These are phyloP conservation scores for Palloptera scutellata DNA, from an alignment of 2,888 invertebrate genomes.

Conservation along the genomic window DNA sequence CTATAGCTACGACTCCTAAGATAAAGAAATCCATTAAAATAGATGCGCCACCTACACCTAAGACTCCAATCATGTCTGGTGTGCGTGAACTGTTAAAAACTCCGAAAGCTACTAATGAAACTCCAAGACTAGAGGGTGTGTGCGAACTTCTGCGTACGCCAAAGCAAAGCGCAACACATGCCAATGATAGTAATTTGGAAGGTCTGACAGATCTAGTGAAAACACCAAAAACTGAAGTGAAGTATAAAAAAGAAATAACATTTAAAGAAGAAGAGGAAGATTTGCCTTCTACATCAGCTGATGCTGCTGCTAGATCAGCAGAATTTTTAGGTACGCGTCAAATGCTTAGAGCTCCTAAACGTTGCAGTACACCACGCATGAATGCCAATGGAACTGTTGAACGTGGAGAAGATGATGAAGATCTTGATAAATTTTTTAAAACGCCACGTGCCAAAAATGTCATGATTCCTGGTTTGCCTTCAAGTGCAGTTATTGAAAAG, in stretches of 20 bases:
- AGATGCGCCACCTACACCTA: conserved; percentile 37
- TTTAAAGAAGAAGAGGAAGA: neutral
- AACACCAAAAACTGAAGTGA: conserved; percentile 41
- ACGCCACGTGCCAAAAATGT: conserved; percentile 57
- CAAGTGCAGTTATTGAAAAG: conserved; percentile 53
- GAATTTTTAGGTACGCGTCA: conserved; percentile 44
- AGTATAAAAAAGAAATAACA: neutral
- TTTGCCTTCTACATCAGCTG: conserved; percentile 18
- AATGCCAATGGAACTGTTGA: neutral
- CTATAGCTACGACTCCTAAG: conserved; percentile 19
- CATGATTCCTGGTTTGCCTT: conserved; percentile 55
- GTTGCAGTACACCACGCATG: conserved; percentile 43
- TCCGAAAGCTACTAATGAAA: conserved; percentile 31
- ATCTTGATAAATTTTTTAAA: conserved; percentile 51
- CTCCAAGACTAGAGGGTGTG: conserved; percentile 38
- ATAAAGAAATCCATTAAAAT: conserved; percentile 14
- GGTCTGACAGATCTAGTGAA: conserved; percentile 49
- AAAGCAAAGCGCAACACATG: conserved; percentile 27
- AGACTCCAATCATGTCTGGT: conserved; percentile 45
- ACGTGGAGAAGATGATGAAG: conserved; percentile 26
- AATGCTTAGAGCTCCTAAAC: conserved; percentile 49
- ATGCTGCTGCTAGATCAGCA: neutral
- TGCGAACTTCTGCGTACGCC: conserved; percentile 42
- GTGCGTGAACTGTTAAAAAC: conserved; percentile 40
- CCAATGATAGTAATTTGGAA: conserved; percentile 30